A percentile compares a stretch with the other conserved stretches of the same genome.
Evolutionary conservation across 1,140 invertebrate species (phyloP).

Genomic region (Zaprionus nigranus): DNA sequence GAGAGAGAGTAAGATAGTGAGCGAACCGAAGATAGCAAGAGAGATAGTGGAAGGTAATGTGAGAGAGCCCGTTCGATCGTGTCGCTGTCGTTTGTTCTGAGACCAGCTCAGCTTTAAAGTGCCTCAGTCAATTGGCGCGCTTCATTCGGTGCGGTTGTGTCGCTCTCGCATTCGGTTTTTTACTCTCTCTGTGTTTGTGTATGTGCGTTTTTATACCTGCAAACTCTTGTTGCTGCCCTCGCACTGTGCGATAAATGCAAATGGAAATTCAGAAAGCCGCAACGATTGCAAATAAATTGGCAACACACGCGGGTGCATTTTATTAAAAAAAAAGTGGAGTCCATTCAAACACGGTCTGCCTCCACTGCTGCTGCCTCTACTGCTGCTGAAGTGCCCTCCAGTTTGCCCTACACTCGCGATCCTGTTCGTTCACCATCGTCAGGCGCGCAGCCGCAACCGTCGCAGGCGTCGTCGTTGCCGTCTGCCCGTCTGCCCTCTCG

Average conservation of each 20-base stretch:
- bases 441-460: conserved; percentile 16
- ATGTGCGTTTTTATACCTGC: conserved; percentile 33
- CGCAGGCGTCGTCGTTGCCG: conserved; percentile 36
- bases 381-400: conserved; percentile 33
- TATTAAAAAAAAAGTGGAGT: conserved; percentile 5
- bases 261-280: conserved; percentile 63
- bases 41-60: neutral
- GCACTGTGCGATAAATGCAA: conserved; percentile 61
- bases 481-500: conserved; percentile 13
- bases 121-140: conserved; percentile 49
- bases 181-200: conserved; percentile 42
- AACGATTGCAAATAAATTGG: conserved; percentile 54
- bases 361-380: neutral
- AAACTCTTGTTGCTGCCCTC: conserved; percentile 47
- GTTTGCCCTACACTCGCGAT: conserved; percentile 47
- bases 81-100: conserved; percentile 36
- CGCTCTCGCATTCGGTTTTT: conserved; percentile 38
- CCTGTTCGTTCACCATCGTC: conserved; percentile 29
- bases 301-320: conserved; percentile 58
- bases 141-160: conserved; percentile 41
- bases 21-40: neutral
- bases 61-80: neutral
- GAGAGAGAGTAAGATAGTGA: neutral
- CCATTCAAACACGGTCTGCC: conserved; percentile 10
- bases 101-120: conserved; percentile 22